phyloP scores from a whole-genome alignment of 2,113 vertebrate species.

The Sander lucioperca region DNA sequence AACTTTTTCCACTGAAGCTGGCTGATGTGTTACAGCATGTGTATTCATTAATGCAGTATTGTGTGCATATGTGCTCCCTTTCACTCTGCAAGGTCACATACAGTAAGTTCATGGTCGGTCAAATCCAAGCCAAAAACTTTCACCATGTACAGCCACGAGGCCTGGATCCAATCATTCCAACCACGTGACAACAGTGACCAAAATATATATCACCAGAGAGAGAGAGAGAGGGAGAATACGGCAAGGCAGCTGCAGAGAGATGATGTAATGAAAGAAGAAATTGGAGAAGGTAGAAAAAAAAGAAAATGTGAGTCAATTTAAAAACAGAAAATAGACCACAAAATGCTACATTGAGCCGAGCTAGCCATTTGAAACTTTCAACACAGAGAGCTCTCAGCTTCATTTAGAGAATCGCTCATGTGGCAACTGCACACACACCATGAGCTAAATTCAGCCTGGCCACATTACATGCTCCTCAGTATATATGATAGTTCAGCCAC shows the following conservation, averaged over 20 bases:
- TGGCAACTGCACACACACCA: not conserved
- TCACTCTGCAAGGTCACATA: conserved; percentile 50
- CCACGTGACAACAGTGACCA: conserved; percentile 75
- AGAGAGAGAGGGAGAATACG: not conserved
- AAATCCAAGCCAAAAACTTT: conserved; percentile 57
- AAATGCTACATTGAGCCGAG: conserved; percentile 8
- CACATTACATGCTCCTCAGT: conserved; percentile 3
- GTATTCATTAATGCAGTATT: not conserved
- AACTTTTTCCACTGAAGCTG: conserved; percentile 49
- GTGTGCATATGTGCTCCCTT: conserved; percentile 14
- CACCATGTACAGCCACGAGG: conserved; percentile 59
- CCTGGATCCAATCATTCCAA: conserved; percentile 78
- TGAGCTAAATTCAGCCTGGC: not conserved
- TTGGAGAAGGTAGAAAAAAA: conserved; percentile 12
- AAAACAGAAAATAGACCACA: conserved; percentile 38
- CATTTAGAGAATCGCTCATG: not conserved
- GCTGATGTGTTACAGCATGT: conserved; percentile 1
- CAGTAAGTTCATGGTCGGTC: conserved; percentile 69
- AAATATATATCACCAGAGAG: conserved; percentile 56
- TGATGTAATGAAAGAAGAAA: conserved; percentile 64
- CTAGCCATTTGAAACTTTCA: conserved; percentile 26
- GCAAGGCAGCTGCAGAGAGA: conserved; percentile 63
- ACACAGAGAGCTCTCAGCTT: conserved; percentile 7
- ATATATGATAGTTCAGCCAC: not conserved
- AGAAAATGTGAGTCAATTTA: conserved; percentile 36